A percentile compares a stretch with the other conserved stretches of the same genome.
phyloP scores from a whole-genome alignment of 2,113 vertebrate genomes.

The Tragulus kanchil region DNA sequence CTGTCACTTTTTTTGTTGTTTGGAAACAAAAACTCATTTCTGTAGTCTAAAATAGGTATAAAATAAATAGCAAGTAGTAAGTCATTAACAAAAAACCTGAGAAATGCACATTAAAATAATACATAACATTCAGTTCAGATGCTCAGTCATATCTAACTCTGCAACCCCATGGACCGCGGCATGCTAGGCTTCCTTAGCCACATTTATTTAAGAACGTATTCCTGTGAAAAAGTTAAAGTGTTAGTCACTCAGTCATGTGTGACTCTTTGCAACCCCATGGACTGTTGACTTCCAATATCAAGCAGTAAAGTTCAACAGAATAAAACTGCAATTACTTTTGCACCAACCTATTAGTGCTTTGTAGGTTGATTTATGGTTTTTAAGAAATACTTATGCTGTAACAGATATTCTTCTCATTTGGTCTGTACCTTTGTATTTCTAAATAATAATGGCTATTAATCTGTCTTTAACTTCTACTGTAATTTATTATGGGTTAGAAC shows the following conservation, averaged over 20 bases:
- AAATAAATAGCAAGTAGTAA: neutral
- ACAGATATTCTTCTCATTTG: neutral
- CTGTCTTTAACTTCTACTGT: constrained; percentile 61
- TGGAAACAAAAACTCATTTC: neutral
- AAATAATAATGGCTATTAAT: constrained; percentile 10
- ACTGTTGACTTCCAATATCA: neutral
- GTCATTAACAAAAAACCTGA: neutral
- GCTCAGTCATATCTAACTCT: too few relatives aligned
- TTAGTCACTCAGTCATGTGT: neutral
- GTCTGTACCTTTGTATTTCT: constrained; percentile 62
- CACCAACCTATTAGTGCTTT: neutral
- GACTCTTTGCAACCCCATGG: neutral
- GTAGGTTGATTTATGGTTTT: constrained; percentile 43
- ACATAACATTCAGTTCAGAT: neutral
- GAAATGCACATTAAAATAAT: neutral
- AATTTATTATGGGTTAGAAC: constrained; percentile 7
- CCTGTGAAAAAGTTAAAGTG: neutral
- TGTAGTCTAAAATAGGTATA: neutral
- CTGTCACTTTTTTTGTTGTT: neutral
- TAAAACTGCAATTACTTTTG: neutral
- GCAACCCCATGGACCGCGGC: too few relatives aligned
- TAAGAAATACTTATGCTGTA: constrained; percentile 21
- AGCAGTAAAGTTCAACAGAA: neutral
- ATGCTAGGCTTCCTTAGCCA: neutral
- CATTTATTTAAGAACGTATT: neutral